Percentiles rank a stretch among this genome's conserved stretches.
Evolutionary conservation across 2,888 invertebrate genomes (phyloP).

Genomic region (Pseudoips prasinana): DNA sequence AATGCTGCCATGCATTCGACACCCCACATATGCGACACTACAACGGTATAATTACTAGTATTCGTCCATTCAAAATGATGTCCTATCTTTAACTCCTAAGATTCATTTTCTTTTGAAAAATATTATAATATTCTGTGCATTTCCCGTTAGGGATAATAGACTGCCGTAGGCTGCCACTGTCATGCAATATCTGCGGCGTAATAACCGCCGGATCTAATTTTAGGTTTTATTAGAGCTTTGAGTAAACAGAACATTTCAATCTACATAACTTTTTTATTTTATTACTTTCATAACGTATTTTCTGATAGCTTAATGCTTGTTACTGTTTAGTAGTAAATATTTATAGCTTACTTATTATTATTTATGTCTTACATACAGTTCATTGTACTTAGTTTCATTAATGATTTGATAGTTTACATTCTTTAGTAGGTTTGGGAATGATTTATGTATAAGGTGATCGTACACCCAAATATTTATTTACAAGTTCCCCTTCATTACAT

Average conservation of each 20-base stretch:
- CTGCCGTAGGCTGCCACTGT: constrained; percentile 35
- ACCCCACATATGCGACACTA: constrained; percentile 26
- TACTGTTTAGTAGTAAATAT: too few species aligned
- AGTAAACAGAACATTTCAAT: constrained; percentile 5
- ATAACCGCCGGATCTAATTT: constrained; percentile 25
- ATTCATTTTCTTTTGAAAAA: constrained; percentile 23
- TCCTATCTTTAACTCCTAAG: constrained; percentile 18
- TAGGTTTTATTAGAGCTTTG: constrained; percentile 20
- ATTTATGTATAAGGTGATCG: too few species aligned
- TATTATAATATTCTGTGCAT: constrained; percentile 25
- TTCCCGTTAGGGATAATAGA: constrained; percentile 32
- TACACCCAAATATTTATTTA: too few species aligned
- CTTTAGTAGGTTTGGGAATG: too few species aligned
- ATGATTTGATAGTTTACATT: too few species aligned
- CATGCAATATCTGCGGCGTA: constrained; percentile 39
- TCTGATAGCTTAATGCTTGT: too few species aligned
- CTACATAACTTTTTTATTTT: too few species aligned
- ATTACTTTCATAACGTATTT: too few species aligned
- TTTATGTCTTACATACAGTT: too few species aligned
- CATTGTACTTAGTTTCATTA: too few species aligned
- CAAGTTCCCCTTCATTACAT: too few species aligned
- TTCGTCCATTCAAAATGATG: constrained; percentile 19
- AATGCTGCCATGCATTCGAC: constrained; percentile 36
- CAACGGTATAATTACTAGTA: constrained; percentile 23
- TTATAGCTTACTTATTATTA: too few species aligned